Percentiles rank a stretch among this genome's conserved stretches.
phyloP scores from a whole-genome alignment of 2,888 invertebrate genomes.

The Drosophila dives region DNA sequence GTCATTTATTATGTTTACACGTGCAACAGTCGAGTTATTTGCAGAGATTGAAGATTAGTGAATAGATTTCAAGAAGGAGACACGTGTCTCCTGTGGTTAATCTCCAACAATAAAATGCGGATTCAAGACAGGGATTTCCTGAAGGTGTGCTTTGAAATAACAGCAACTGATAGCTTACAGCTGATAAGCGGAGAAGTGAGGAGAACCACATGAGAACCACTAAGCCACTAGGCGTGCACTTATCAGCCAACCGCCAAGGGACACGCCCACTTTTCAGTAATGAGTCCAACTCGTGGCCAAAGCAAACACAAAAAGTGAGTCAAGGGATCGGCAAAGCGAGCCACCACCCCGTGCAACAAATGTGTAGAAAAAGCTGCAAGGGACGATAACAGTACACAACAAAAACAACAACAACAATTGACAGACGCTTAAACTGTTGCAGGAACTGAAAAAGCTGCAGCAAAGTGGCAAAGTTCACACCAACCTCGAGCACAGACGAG shows the following conservation, averaged over 20 bases:
- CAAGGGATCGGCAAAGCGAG: conserved; percentile 6
- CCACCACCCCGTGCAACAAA: conserved; percentile 49
- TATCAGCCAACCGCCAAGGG: conserved; percentile 63
- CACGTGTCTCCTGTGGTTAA: conserved; percentile 30
- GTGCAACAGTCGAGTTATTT: conserved; percentile 18
- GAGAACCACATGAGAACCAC: conserved; percentile 40
- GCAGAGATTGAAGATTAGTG: conserved; percentile 4
- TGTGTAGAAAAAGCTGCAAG: conserved; percentile 33
- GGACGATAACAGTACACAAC: conserved; percentile 43
- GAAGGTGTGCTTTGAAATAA: conserved; percentile 11
- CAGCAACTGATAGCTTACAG: conserved; percentile 47
- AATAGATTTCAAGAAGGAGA: conserved; percentile 7
- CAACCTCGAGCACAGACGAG: conserved; percentile 65
- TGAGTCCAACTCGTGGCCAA: conserved; percentile 27
- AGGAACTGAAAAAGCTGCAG: conserved; percentile 58
- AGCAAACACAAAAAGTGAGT: conserved; percentile 9
- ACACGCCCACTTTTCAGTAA: conserved; percentile 40
- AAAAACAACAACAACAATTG: conserved; percentile 42
- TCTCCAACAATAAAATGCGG: conserved; percentile 45
- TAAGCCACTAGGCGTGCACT: conserved; percentile 58
- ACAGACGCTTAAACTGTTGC: conserved; percentile 55
- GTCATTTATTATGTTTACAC: conserved; percentile 24
- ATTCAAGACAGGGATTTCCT: conserved; percentile 12
- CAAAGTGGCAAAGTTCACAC: conserved; percentile 84
- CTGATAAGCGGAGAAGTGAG: conserved; percentile 31